Percentiles rank a stretch among this genome's conserved stretches.
phyloP scores from a whole-genome alignment of 2,113 vertebrate species.

The Apaloderma vittatum region DNA sequence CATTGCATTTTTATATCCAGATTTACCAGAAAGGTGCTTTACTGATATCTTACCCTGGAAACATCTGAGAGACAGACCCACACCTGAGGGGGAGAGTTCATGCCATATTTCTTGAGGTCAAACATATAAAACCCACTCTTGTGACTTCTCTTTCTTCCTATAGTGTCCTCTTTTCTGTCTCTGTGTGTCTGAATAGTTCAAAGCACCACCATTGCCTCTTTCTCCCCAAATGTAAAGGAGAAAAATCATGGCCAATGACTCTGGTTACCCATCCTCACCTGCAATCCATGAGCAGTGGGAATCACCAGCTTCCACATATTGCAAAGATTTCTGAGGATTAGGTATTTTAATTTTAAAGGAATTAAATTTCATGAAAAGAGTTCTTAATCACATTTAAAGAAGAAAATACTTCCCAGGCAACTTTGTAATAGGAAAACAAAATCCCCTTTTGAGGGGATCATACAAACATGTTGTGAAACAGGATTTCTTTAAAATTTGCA shows the following conservation, averaged over 20 bases:
- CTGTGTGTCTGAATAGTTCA: background rate
- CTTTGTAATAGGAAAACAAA: conserved; percentile 33
- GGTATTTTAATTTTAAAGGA: background rate
- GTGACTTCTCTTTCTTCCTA: background rate
- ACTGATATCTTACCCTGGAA: background rate
- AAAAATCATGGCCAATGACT: background rate
- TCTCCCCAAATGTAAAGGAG: background rate
- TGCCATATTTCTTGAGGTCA: accelerated
- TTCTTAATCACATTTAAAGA: background rate
- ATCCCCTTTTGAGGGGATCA: background rate
- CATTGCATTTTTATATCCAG: background rate
- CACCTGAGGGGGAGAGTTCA: background rate
- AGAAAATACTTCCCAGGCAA: background rate
- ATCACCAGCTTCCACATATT: background rate
- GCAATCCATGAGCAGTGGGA: background rate
- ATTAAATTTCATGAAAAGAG: background rate
- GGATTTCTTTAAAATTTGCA: background rate
- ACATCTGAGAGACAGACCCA: background rate
- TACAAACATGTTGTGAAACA: background rate
- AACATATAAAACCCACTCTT: background rate
- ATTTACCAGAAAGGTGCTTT: background rate
- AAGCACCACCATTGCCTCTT: background rate
- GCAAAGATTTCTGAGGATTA: background rate
- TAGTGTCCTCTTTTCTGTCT: background rate
- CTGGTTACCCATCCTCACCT: background rate